Conservation (phyloP, 2,113 vertebrate species). For the Sinocyclocheilus rhinocerous region DNA sequence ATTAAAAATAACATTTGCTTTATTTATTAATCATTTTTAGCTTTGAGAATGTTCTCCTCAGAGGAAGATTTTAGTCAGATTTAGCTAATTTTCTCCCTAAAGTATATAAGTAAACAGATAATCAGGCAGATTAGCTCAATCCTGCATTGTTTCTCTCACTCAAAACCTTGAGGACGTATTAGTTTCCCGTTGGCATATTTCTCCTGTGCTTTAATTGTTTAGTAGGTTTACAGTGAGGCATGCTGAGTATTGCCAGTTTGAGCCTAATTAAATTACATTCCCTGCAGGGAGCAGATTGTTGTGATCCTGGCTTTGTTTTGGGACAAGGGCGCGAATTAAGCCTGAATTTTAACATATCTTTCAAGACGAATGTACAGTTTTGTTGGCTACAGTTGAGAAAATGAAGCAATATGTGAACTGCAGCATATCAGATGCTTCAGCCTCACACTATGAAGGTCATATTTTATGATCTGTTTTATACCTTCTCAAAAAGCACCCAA, state of each 20-base stretch:
- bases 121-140: conserved; percentile 51
- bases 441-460: background rate
- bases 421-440: background rate
- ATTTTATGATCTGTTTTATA: background rate
- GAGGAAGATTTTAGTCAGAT: background rate
- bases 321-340: conserved; percentile 4
- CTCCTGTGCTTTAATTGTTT: background rate
- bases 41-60: background rate
- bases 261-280: conserved; percentile 13
- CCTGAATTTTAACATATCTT: background rate
- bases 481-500: background rate
- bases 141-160: background rate
- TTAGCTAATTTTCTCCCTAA: background rate
- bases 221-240: background rate
- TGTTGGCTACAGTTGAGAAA: background rate
- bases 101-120: background rate
- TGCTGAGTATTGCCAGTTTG: background rate
- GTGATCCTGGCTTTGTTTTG: conserved; percentile 22
- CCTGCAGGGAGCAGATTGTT: conserved; percentile 23
- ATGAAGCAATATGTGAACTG: background rate
- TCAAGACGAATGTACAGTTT: background rate
- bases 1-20: background rate
- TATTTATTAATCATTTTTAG: background rate
- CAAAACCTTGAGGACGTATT: conserved; percentile 24
- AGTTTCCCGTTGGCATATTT: background rate